Percentiles rank a stretch among this genome's conserved stretches.
Evolutionary conservation across 2,113 vertebrate genomes (phyloP).

Genomic region (Aleadryas rufinucha): DNA sequence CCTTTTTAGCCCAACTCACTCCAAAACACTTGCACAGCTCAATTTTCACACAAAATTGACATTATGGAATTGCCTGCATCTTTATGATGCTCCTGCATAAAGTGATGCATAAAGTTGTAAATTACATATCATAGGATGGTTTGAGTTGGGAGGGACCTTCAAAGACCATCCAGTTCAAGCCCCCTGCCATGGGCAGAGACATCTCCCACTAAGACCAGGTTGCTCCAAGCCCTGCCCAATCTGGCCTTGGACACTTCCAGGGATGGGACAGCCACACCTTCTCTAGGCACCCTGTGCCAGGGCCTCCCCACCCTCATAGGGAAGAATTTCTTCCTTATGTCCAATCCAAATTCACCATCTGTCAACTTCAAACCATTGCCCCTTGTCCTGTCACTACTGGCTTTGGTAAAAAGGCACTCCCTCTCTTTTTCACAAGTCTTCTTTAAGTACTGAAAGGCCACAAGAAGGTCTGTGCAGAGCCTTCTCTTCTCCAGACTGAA

Average conservation of each 20-base stretch:
- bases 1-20: not conserved
- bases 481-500: not conserved
- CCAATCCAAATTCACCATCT: not conserved
- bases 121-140: not conserved
- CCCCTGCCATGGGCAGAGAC: not conserved
- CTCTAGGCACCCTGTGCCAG: not conserved
- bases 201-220: not conserved
- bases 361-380: not conserved
- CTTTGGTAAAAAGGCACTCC: not conserved
- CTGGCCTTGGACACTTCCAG: not conserved
- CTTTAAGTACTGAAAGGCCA: not conserved
- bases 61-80: not conserved
- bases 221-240: not conserved
- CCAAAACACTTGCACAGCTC: not conserved
- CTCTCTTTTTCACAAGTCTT: not conserved
- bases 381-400: not conserved
- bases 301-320: not conserved
- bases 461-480: not conserved
- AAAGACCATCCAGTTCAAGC: not conserved
- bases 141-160: not conserved
- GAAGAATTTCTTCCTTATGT: not conserved
- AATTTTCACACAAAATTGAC: not conserved
- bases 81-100: not conserved
- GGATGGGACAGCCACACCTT: not conserved
- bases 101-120: not conserved